Evolutionary conservation across 1,140 invertebrate species (phyloP).

Genomic region (Zeugodacus cucurbitae): DNA sequence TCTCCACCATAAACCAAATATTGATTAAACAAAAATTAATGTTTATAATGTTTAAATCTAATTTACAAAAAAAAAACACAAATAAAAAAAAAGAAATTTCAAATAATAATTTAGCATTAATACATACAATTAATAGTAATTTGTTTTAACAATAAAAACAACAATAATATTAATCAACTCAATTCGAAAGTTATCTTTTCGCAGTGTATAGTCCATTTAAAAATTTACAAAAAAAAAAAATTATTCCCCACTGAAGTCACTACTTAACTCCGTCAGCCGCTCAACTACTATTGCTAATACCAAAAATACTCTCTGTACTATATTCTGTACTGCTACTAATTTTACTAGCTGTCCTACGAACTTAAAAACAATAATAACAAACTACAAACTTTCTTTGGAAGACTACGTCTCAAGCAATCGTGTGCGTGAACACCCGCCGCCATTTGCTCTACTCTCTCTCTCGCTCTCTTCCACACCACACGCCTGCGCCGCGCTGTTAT

Average conservation of each 20-base stretch:
- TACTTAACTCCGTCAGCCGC: background rate
- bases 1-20: constrained; percentile 35
- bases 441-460: background rate
- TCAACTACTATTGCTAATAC: constrained; percentile 18
- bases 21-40: background rate
- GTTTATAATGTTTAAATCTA: constrained; percentile 39
- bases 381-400: background rate
- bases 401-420: background rate
- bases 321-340: background rate
- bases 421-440: background rate
- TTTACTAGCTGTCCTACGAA: background rate
- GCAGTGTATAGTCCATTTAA: background rate
- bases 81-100: constrained; percentile 8
- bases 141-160: constrained; percentile 22
- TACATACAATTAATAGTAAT: background rate
- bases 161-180: constrained; percentile 12
- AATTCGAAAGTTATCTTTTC: constrained; percentile 5
- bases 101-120: constrained; percentile 15
- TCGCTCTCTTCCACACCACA: background rate
- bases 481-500: constrained; percentile 44
- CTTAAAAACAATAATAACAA: background rate
- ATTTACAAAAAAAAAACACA: constrained; percentile 38
- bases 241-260: background rate
- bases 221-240: background rate
- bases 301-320: background rate